Conservation (phyloP, 1,140 invertebrate species). For the Caenorhabditis inopinata region DNA sequence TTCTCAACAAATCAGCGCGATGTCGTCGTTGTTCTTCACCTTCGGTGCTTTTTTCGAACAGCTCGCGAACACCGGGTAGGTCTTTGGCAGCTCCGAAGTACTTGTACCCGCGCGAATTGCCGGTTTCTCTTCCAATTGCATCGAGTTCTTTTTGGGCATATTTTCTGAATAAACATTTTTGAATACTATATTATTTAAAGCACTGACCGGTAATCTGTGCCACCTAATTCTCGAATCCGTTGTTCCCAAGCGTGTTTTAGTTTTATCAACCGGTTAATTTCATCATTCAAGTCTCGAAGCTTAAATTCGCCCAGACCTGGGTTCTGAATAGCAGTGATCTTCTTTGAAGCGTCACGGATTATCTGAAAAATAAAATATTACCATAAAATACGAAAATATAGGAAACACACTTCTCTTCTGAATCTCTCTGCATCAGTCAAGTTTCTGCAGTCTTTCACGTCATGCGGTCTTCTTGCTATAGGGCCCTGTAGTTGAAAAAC, state of each 20-base stretch:
- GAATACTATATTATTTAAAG: background rate
- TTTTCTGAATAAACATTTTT: constrained; percentile 46
- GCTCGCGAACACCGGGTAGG: constrained; percentile 90
- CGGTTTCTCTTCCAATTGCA: constrained; percentile 79
- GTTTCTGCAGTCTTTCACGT: constrained; percentile 54
- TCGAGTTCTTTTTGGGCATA: constrained; percentile 62
- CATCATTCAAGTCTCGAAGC: constrained; percentile 95
- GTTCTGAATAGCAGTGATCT: constrained; percentile 85
- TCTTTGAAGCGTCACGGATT: constrained; percentile 84
- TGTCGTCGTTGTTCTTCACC: constrained; percentile 78
- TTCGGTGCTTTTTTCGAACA: constrained; percentile 80
- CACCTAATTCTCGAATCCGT: constrained; percentile 89
- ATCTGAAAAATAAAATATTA: constrained; percentile 60
- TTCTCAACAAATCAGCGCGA: constrained; percentile 91
- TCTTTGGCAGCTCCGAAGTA: constrained; percentile 99
- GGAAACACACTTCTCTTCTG: constrained; percentile 57
- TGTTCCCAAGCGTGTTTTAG: constrained; percentile 95
- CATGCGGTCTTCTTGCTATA: constrained; percentile 58
- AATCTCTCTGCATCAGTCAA: constrained; percentile 58
- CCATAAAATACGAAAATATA: background rate
- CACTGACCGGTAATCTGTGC: constrained; percentile 78
- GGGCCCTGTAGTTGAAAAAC: constrained; percentile 48
- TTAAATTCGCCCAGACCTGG: constrained; percentile 96
- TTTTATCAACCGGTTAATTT: constrained; percentile 94
- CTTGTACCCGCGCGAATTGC: constrained; percentile 95